Percentiles rank a stretch among this genome's conserved stretches.
Conservation (phyloP, 2,888 invertebrate species). For the Pammene fasciana region DNA sequence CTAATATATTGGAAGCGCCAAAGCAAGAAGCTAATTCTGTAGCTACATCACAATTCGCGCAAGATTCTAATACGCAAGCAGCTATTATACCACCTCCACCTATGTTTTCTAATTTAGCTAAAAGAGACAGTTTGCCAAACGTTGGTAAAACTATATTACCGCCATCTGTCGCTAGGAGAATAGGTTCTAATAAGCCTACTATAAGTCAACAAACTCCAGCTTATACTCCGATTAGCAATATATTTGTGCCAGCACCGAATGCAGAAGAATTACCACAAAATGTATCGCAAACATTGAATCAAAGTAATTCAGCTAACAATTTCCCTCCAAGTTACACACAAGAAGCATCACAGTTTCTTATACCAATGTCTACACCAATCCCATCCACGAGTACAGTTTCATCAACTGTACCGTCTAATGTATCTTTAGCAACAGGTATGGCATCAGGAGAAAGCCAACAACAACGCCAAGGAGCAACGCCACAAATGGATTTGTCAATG, state of each 20-base stretch:
- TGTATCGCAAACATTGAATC: slow-evolving; percentile 9
- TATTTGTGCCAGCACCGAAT: slow-evolving; percentile 63
- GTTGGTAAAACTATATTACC: slow-evolving; percentile 66
- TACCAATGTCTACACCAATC: not conserved
- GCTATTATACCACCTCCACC: slow-evolving; percentile 73
- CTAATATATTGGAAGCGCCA: slow-evolving; percentile 40
- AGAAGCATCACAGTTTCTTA: slow-evolving; percentile 3
- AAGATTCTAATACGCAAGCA: slow-evolving; percentile 39
- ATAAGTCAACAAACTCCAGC: slow-evolving; percentile 58
- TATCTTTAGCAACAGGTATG: not conserved
- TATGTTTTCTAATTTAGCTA: slow-evolving; percentile 66
- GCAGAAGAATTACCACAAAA: not conserved
- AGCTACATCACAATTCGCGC: slow-evolving; percentile 17
- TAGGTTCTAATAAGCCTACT: slow-evolving; percentile 65
- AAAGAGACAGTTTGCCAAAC: slow-evolving; percentile 52
- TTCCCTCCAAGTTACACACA: slow-evolving; percentile 7
- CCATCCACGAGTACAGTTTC: not conserved
- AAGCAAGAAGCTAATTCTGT: slow-evolving; percentile 1
- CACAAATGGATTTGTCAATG: slow-evolving; percentile 2
- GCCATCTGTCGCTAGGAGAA: slow-evolving; percentile 73
- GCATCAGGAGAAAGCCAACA: too few species aligned
- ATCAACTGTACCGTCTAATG: slow-evolving; percentile 11
- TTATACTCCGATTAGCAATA: slow-evolving; percentile 55
- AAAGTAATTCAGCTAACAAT: not conserved
- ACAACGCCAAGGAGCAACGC: too few species aligned